Evolutionary conservation across 2,113 vertebrate genomes (phyloP).

Genomic region (Pedetes capensis): DNA sequence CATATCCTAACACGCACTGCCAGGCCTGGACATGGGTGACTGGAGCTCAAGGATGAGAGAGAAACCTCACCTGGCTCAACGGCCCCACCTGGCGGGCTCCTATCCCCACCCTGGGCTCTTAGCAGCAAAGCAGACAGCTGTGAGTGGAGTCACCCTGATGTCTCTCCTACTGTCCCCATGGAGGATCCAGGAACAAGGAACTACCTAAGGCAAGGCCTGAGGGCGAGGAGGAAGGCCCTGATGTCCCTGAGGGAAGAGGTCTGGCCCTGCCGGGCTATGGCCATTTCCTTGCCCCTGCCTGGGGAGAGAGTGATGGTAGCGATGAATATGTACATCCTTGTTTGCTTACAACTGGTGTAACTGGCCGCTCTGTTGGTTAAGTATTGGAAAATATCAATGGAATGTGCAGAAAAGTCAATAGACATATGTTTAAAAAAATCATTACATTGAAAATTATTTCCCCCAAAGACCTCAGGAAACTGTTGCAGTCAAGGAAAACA

Average conservation of each 20-base stretch:
- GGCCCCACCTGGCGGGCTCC: background rate
- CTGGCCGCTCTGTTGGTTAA: background rate
- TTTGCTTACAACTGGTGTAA: background rate
- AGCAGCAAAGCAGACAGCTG: background rate
- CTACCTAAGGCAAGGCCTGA: background rate
- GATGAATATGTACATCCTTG: fast-evolving
- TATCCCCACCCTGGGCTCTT: no score
- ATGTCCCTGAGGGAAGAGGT: background rate
- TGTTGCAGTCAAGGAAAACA: background rate
- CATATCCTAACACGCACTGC: no score
- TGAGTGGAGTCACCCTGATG: background rate
- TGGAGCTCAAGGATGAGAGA: background rate
- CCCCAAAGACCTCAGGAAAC: background rate
- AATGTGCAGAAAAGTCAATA: background rate
- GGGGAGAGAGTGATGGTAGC: fast-evolving
- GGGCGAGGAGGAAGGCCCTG: no score
- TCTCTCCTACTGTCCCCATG: fast-evolving
- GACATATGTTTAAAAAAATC: slow-evolving; percentile 55
- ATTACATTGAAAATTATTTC: slow-evolving; percentile 15
- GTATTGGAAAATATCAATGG: background rate
- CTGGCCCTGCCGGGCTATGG: no score
- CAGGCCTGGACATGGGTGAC: background rate
- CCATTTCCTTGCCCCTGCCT: fast-evolving
- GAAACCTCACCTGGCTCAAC: background rate
- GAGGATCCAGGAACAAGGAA: background rate